Conservation (phyloP, 2,113 vertebrate species). For the Dunckerocampus dactyliophorus region DNA sequence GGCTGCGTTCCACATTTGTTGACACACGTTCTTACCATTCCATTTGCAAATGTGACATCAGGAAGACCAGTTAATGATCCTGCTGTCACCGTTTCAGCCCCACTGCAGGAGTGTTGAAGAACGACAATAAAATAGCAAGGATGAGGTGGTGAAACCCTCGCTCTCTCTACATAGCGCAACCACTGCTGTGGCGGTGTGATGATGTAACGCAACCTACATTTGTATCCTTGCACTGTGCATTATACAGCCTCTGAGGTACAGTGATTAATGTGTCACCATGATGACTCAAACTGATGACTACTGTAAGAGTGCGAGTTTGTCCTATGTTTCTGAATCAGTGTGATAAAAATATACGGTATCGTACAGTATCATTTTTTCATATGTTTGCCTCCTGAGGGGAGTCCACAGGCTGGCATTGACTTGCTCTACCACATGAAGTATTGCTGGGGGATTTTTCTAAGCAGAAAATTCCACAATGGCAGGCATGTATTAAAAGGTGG, state of each 20-base stretch:
- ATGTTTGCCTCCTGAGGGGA: slow-evolving; percentile 14
- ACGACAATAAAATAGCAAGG: neutral
- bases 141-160: too few relatives aligned
- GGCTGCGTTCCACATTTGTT: slow-evolving; percentile 24
- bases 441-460: too few relatives aligned
- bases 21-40: neutral
- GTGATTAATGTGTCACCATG: slow-evolving; percentile 35
- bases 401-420: too few relatives aligned
- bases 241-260: slow-evolving; percentile 37
- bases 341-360: slow-evolving; percentile 4
- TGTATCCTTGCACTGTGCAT: slow-evolving; percentile 12
- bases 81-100: neutral
- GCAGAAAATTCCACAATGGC: too few relatives aligned
- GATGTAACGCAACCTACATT: slow-evolving; percentile 36
- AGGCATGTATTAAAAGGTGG: too few relatives aligned
- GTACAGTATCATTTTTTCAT: neutral
- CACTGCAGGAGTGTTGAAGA: neutral
- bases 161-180: neutral
- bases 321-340: neutral
- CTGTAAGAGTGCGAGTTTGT: slow-evolving; percentile 19
- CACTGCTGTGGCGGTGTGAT: slow-evolving; percentile 8
- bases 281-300: slow-evolving; percentile 43
- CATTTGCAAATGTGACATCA: neutral
- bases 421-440: too few relatives aligned
- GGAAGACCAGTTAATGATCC: neutral